These are phyloP conservation scores for Microplitis manilae DNA, from an alignment of 2,888 invertebrate genomes.

Conservation along the genomic window DNA sequence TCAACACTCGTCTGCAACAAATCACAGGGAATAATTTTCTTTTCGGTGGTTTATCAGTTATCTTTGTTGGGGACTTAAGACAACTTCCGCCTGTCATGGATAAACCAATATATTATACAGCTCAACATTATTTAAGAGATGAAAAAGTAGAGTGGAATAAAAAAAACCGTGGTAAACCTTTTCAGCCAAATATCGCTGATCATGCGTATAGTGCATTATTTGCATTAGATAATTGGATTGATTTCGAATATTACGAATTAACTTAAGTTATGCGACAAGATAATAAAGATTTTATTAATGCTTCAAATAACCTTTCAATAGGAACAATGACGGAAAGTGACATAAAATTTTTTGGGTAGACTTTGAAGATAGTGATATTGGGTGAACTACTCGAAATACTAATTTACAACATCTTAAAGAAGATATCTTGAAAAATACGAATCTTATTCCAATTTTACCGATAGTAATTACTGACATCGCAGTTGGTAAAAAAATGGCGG, in stretches of 20 bases:
- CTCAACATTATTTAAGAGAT: conserved; percentile 18
- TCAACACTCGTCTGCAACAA: conserved; percentile 60
- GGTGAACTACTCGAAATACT: not conserved
- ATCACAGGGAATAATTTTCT: conserved; percentile 52
- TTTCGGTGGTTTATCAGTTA: conserved; percentile 61
- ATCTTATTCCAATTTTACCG: not conserved
- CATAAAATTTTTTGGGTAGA: conserved; percentile 13
- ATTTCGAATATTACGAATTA: no score
- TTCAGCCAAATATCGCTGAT: not conserved
- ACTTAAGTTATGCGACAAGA: no score
- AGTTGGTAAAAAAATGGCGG: no score
- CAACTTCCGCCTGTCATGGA: conserved; percentile 61
- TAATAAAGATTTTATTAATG: no score
- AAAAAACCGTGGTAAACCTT: not conserved
- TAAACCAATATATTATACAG: conserved; percentile 47
- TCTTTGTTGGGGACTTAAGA: conserved; percentile 62
- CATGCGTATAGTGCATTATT: no score
- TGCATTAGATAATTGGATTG: no score
- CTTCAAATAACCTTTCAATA: conserved; percentile 39
- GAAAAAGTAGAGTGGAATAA: not conserved
- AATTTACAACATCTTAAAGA: not conserved
- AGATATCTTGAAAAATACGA: not conserved
- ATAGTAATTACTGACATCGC: no score
- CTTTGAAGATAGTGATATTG: not conserved
- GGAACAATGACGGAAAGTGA: conserved; percentile 52